Evolutionary conservation across 1,140 invertebrate species (phyloP).

Genomic region (Palaemon carinicauda): DNA sequence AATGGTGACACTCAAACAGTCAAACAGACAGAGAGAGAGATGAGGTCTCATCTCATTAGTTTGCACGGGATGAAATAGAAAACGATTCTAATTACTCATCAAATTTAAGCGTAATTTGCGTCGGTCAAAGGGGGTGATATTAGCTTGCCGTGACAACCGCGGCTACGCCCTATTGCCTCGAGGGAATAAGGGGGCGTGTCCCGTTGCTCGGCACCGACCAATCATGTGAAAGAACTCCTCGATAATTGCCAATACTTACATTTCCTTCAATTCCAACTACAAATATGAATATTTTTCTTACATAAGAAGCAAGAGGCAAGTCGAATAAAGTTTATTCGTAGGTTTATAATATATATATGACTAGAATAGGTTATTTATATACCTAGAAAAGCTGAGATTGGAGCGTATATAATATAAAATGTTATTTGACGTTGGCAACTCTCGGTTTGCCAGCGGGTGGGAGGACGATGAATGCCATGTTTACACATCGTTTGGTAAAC

Average conservation of each 20-base stretch:
- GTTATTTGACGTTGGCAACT: not conserved
- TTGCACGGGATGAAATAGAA: not conserved
- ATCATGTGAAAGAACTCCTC: not conserved
- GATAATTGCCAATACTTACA: too few species aligned
- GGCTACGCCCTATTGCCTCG: not conserved
- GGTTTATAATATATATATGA: too few species aligned
- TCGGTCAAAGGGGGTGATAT: not conserved
- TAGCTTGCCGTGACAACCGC: not conserved
- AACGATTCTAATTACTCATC: not conserved
- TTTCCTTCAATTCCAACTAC: not conserved
- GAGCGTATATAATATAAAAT: too few species aligned
- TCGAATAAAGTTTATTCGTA: too few species aligned
- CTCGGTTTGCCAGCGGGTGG: not conserved
- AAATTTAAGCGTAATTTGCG: slow-evolving; percentile 2
- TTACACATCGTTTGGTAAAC: slow-evolving; percentile 12
- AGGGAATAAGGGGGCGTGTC: not conserved
- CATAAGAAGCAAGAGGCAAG: too few species aligned
- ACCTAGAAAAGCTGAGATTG: too few species aligned
- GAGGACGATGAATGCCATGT: not conserved
- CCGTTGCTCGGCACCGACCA: not conserved
- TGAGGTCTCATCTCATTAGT: slow-evolving; percentile 1
- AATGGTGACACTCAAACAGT: not conserved
- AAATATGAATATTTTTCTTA: too few species aligned
- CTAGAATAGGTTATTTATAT: too few species aligned
- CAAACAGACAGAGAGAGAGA: not conserved